Base-by-base conservation (phyloP, 92 coral and sea anemone species). In the Porites lobata region DNA sequence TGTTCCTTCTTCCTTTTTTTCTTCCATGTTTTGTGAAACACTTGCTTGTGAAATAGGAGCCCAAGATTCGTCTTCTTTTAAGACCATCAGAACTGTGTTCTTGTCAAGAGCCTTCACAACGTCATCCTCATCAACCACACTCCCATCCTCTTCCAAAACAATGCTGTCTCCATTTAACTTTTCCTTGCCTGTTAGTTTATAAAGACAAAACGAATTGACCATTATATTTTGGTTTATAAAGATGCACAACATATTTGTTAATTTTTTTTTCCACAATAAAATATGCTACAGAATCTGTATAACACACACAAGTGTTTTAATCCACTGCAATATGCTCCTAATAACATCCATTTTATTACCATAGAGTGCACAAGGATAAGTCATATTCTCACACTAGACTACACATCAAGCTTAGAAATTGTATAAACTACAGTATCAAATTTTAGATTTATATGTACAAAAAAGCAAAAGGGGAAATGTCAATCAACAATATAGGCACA, bases 101-200 rank as follows among this genome's bases (percentile, higher is more conserved):
- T 76, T 76, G 80, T 76, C 80, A 52, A 76, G 64, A 57, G 80
- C 80, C 65, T 17, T 76, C 65, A 76, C 80, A 76, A 76, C 80
- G 18, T 76, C 80, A 54, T 51, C 65, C 65, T 52, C 66, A 22
- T 76, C 80, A 52, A 20, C 22, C 54, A 52, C 22, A 52, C 4
- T 76, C 65, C 80, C 65, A 51, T 76, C 65, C 13, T 76, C 80
- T 52, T 76, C 80, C 8, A 76, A 18, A 76, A 54, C 80, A 76
- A 76, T 18, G 22, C 32, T 8, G 50, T 68, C 73, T 5, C 73
- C 73, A 1, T 22, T 6, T 5, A 68, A 68, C 29, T 68, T 68
- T 68, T 68, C 73, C 50, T 24, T 29, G 73, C 50, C 73, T 68
- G 73, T 22, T 68, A 19, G 6, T 64, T 64, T 7, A 12, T 64